Conservation (phyloP, 2,888 invertebrate genomes). For the Troides helena region DNA sequence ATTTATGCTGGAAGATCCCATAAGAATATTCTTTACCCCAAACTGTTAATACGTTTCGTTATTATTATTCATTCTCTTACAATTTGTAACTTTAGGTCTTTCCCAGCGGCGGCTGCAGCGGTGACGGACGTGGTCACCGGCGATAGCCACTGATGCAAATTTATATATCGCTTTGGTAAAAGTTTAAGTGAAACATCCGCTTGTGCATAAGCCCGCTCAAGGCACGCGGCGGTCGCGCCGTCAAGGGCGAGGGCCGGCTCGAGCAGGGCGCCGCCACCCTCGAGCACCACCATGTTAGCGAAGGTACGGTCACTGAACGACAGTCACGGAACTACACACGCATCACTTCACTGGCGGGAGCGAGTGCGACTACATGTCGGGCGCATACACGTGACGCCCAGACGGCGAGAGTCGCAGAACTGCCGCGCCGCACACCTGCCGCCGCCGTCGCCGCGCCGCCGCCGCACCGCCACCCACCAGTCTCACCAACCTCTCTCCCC, state of each 20-base stretch:
- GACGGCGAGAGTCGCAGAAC: slow-evolving; percentile 72
- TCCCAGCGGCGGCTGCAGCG: slow-evolving; percentile 80
- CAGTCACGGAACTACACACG: slow-evolving; percentile 45
- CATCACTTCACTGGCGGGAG: slow-evolving; percentile 56
- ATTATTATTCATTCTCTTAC: slow-evolving; percentile 61
- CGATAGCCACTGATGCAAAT: slow-evolving; percentile 94
- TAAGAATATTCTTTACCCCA: slow-evolving; percentile 3
- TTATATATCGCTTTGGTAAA: slow-evolving; percentile 93
- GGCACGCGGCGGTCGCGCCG: slow-evolving; percentile 83
- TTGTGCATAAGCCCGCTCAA: slow-evolving; percentile 90
- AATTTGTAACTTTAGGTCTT: slow-evolving; percentile 90
- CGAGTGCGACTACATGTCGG: slow-evolving; percentile 68
- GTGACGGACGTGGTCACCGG: slow-evolving; percentile 83
- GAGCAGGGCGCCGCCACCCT: slow-evolving; percentile 73
- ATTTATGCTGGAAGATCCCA: slow-evolving; percentile 8
- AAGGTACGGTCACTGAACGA: slow-evolving; percentile 49
- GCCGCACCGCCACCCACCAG: slow-evolving; percentile 45
- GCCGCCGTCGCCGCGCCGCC: slow-evolving; percentile 39
- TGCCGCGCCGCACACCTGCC: slow-evolving; percentile 57
- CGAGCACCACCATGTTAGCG: slow-evolving; percentile 73
- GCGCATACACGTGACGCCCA: slow-evolving; percentile 57
- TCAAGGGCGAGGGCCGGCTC: slow-evolving; percentile 86
- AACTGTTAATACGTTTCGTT: slow-evolving; percentile 1
- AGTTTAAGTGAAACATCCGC: slow-evolving; percentile 92
- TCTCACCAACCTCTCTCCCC: slow-evolving; percentile 32